These are phyloP conservation scores for Zhuqinia jingwanae DNA, from an alignment of 2,888 invertebrate species.

Conservation along the genomic window DNA sequence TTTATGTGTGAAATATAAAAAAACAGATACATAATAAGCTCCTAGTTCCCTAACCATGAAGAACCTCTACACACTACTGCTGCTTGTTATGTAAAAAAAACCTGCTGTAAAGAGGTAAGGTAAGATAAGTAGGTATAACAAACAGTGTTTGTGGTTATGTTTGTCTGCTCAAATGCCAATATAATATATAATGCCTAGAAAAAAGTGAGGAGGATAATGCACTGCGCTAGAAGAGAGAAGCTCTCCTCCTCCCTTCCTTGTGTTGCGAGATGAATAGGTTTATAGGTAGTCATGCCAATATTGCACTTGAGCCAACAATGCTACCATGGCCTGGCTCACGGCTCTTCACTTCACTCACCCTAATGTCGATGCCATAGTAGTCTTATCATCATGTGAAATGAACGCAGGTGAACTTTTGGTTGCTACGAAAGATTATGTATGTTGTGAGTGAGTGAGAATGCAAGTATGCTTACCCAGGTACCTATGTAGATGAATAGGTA, in stretches of 20 bases:
- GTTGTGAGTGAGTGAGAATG: too few relatives aligned
- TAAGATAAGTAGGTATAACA: not conserved
- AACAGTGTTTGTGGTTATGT: not conserved
- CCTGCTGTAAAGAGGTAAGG: not conserved
- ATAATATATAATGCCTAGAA: too few relatives aligned
- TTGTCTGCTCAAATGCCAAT: not conserved
- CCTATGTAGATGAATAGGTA: too few relatives aligned
- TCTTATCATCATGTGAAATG: not conserved
- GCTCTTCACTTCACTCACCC: not conserved
- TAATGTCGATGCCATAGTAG: not conserved
- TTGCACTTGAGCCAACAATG: not conserved
- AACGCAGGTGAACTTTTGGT: slow-evolving; percentile 25
- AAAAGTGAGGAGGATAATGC: not conserved
- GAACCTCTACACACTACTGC: not conserved
- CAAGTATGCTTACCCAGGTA: too few relatives aligned
- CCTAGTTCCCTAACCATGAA: not conserved
- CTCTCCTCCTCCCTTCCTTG: not conserved
- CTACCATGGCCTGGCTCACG: not conserved
- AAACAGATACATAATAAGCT: not conserved
- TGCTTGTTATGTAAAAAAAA: too few relatives aligned
- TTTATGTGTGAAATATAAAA: not conserved
- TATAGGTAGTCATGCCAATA: not conserved
- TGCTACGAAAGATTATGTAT: too few relatives aligned
- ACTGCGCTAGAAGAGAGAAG: not conserved
- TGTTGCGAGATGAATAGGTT: not conserved